Conservation (phyloP, 2,113 vertebrate species). For the Neolamprologus ventralis region DNA sequence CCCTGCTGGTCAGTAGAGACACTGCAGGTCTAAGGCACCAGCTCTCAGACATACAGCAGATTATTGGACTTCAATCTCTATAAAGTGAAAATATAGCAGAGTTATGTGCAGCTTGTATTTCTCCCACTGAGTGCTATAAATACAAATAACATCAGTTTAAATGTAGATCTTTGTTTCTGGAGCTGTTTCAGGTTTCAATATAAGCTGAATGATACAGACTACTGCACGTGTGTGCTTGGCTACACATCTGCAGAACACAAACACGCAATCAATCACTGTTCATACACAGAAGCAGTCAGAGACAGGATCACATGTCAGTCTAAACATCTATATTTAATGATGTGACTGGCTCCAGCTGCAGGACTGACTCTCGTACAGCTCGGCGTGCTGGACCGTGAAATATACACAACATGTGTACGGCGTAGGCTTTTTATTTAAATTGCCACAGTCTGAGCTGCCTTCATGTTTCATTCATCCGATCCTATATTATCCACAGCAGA, state of each 20-base stretch:
- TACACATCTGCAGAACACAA: neutral
- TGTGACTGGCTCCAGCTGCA: neutral
- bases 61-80: neutral
- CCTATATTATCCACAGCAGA: neutral
- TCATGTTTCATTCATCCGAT: slow-evolving; percentile 13
- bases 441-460: neutral
- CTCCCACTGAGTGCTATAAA: neutral
- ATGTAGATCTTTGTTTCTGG: neutral
- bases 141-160: neutral
- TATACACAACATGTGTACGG: neutral
- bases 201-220: neutral
- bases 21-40: neutral
- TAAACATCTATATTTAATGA: slow-evolving; percentile 42
- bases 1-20: neutral
- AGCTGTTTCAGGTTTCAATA: neutral
- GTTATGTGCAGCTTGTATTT: neutral
- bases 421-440: neutral
- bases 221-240: neutral
- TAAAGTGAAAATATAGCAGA: neutral
- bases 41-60: neutral
- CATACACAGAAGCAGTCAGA: neutral
- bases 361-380: neutral
- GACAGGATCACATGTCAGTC: slow-evolving; percentile 11
- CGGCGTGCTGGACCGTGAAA: neutral
- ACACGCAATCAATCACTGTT: neutral